Evolutionary conservation across 2,888 invertebrate genomes (phyloP).

Genomic region (Drosophila birchii): DNA sequence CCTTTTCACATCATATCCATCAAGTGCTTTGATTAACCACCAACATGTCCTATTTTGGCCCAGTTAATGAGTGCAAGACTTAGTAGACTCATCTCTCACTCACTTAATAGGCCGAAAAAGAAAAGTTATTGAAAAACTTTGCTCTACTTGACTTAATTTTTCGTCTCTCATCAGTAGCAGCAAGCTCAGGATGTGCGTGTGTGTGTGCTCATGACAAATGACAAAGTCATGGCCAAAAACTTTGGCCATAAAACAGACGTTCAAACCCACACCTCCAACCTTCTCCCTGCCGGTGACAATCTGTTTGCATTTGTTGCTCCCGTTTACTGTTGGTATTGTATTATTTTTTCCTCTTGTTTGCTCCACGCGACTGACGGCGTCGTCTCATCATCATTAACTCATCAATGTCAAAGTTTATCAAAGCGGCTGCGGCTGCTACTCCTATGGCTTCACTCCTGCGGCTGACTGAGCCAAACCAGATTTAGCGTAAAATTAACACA

Average conservation of each 20-base stretch:
- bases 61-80: slow-evolving; percentile 41
- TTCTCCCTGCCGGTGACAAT: slow-evolving; percentile 51
- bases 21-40: slow-evolving; percentile 4
- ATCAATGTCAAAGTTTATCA: slow-evolving; percentile 81
- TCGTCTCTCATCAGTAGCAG: slow-evolving; percentile 38
- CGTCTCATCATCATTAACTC: slow-evolving; percentile 79
- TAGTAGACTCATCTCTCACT: slow-evolving; percentile 26
- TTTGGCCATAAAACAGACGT: slow-evolving; percentile 65
- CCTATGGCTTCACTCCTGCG: slow-evolving; percentile 13
- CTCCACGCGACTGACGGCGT: slow-evolving; percentile 24
- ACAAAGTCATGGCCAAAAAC: slow-evolving; percentile 60
- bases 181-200: slow-evolving; percentile 6
- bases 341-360: slow-evolving; percentile 17
- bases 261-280: background rate
- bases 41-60: background rate
- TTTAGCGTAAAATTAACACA: slow-evolving; percentile 80
- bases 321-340: slow-evolving; percentile 18
- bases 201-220: slow-evolving; percentile 64
- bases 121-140: slow-evolving; percentile 66
- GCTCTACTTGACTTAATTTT: slow-evolving; percentile 63
- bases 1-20: slow-evolving; percentile 11
- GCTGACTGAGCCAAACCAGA: slow-evolving; percentile 64
- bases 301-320: slow-evolving; percentile 52
- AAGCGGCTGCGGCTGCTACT: slow-evolving; percentile 53
- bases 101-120: slow-evolving; percentile 47